phyloP scores from a whole-genome alignment of 2,888 invertebrate species.

The Ormia ochracea region DNA sequence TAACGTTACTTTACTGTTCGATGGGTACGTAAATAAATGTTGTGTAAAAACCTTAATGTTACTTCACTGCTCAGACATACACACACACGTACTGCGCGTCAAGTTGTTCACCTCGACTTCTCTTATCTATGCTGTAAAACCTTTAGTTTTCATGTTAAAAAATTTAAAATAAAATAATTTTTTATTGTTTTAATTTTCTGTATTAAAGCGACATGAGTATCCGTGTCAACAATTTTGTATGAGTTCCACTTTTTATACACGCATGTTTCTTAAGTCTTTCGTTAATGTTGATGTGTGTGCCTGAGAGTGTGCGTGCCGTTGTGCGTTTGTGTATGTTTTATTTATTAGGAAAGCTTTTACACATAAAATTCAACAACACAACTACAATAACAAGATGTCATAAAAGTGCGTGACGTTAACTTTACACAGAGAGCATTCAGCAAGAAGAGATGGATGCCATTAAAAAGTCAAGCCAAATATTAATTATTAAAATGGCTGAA shows the following conservation, averaged over 20 bases:
- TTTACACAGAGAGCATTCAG: neutral
- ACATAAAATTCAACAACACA: neutral
- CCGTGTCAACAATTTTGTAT: conserved; percentile 49
- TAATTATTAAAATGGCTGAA: neutral
- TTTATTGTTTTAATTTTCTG: too few relatives aligned
- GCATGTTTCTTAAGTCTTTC: conserved; percentile 24
- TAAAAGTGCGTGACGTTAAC: conserved; percentile 46
- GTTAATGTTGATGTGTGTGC: neutral
- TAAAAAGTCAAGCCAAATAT: neutral
- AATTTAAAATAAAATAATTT: neutral
- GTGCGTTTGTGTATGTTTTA: neutral
- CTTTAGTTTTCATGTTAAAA: neutral
- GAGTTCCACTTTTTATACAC: conserved; percentile 4
- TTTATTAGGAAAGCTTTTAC: neutral
- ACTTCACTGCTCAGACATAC: too few relatives aligned
- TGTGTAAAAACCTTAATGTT: too few relatives aligned
- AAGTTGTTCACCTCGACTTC: too few relatives aligned
- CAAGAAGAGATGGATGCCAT: neutral
- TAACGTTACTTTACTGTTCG: too few relatives aligned
- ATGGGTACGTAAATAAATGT: too few relatives aligned
- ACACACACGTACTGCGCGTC: too few relatives aligned
- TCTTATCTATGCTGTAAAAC: neutral
- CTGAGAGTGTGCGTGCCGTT: neutral
- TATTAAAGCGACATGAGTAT: conserved; percentile 13
- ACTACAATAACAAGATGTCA: conserved; percentile 17